Conservation (phyloP, 2,113 vertebrate genomes). For the Rhizomys pruinosus region DNA sequence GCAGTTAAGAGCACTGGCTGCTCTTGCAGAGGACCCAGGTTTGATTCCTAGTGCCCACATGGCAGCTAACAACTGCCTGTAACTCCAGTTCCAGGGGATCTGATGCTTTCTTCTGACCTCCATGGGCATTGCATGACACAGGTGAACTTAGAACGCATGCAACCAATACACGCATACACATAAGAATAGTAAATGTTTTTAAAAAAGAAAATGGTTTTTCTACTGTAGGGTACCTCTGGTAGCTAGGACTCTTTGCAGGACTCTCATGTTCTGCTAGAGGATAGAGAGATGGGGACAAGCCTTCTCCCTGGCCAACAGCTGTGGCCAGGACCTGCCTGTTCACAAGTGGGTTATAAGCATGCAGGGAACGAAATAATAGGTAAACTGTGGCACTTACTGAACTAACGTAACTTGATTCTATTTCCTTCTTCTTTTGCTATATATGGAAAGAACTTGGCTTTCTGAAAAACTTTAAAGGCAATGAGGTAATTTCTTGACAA, state of each 20-base stretch:
- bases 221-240: neutral
- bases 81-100: too few relatives aligned
- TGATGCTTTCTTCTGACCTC: too few relatives aligned
- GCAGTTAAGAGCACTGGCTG: too few relatives aligned
- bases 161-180: too few relatives aligned
- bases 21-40: too few relatives aligned
- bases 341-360: neutral
- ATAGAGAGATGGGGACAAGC: neutral
- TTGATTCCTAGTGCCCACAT: too few relatives aligned
- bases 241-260: neutral
- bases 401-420: neutral
- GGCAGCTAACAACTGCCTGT: too few relatives aligned
- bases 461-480: conserved; percentile 50
- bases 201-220: conserved; percentile 9
- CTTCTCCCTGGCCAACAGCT: too few relatives aligned
- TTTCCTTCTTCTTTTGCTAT: conserved; percentile 36
- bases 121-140: too few relatives aligned
- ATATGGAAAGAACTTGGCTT: conserved; percentile 46
- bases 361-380: neutral
- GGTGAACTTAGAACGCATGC: too few relatives aligned
- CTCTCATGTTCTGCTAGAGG: too few relatives aligned
- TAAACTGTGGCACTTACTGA: neutral
- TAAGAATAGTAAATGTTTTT: too few relatives aligned
- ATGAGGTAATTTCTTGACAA: conserved; percentile 65
- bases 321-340: neutral